Percentiles rank a stretch among this genome's conserved stretches.
Conservation (phyloP, 2,113 vertebrate species). For the Clupea harengus region DNA sequence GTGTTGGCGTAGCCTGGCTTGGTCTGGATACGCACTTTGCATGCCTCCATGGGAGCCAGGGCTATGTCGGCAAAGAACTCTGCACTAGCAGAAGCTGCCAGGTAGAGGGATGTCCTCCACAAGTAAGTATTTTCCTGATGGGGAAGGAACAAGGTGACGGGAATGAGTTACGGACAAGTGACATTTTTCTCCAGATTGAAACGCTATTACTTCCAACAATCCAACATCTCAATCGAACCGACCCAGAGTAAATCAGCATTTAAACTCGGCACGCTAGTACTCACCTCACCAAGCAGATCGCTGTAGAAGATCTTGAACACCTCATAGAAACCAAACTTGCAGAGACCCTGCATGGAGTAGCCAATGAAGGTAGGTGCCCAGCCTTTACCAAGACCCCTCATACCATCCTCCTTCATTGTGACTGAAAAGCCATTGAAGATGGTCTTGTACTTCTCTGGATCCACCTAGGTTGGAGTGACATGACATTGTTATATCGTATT, state of each 20-base stretch:
- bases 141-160: not conserved
- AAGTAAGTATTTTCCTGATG: constrained; percentile 89
- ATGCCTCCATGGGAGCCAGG: constrained; percentile 98
- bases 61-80: constrained; percentile 99
- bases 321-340: constrained; percentile 99
- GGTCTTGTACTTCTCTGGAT: constrained; percentile 91
- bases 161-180: not conserved
- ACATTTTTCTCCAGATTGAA: not conserved
- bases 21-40: constrained; percentile 97
- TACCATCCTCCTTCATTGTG: constrained; percentile 89
- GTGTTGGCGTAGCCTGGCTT: constrained; percentile 96
- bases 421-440: constrained; percentile 92
- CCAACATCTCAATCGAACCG: not conserved
- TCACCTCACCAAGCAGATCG: constrained; percentile 91
- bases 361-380: constrained; percentile 98
- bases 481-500: not conserved
- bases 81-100: constrained; percentile 96
- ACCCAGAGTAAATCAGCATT: not conserved
- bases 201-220: no score
- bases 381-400: constrained; percentile 92
- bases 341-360: constrained; percentile 97
- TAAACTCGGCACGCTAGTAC: constrained; percentile 27
- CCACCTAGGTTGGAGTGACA: constrained; percentile 72
- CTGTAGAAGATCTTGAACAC: constrained; percentile 94
- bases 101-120: constrained; percentile 95